These are phyloP conservation scores for Camptogramma bilineatum DNA, from an alignment of 2,888 invertebrate genomes.

Conservation along the genomic window DNA sequence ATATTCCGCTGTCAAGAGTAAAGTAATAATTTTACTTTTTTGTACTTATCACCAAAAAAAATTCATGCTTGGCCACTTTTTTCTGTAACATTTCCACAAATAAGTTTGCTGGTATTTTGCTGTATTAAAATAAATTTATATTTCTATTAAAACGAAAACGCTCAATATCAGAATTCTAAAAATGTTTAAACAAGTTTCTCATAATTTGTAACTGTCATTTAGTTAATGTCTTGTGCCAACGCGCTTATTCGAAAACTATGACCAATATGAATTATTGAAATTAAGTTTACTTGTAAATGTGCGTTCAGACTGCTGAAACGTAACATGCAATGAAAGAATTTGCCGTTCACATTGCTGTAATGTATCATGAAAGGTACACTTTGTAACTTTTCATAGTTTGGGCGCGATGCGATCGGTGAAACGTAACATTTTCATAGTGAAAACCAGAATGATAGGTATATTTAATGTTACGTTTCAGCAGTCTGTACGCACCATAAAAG, in stretches of 20 bases:
- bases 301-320: too few species aligned
- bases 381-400: too few species aligned
- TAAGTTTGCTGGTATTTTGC: slow-evolving; percentile 1
- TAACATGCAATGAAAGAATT: too few species aligned
- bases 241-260: slow-evolving; percentile 56
- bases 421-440: too few species aligned
- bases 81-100: slow-evolving; percentile 5
- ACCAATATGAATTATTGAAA: slow-evolving; percentile 51
- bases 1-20: background rate
- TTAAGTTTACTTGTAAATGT: slow-evolving; percentile 51
- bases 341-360: too few species aligned
- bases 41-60: background rate
- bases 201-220: slow-evolving; percentile 42
- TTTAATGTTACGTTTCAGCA: too few species aligned
- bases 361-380: too few species aligned
- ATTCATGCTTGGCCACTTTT: background rate
- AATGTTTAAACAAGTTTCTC: slow-evolving; percentile 26
- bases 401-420: too few species aligned
- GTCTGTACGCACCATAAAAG: too few species aligned
- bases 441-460: too few species aligned
- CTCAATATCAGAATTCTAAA: slow-evolving; percentile 24
- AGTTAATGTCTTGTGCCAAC: slow-evolving; percentile 63
- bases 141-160: slow-evolving; percentile 7
- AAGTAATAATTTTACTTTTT: slow-evolving; percentile 1
- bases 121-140: slow-evolving; percentile 1